A percentile compares a stretch with the other conserved stretches of the same genome.
Conservation (phyloP, 2,888 invertebrate species). For the Agrotis puta region DNA sequence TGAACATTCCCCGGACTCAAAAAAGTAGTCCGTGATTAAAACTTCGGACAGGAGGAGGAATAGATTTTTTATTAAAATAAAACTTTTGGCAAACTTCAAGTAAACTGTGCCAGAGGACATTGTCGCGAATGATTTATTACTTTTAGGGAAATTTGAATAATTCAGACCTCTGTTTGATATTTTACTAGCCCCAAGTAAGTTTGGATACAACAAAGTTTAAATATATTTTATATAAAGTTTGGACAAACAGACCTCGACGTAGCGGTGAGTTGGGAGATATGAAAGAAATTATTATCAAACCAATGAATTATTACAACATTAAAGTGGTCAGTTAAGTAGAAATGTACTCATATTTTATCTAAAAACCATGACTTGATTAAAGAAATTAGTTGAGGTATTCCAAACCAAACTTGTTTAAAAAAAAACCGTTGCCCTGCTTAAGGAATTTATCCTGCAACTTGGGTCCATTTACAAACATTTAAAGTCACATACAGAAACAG, state of each 20-base stretch:
- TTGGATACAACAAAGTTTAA: slow-evolving; percentile 43
- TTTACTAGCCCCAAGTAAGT: slow-evolving; percentile 44
- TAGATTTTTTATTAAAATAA: slow-evolving; percentile 55
- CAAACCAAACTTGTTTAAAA: no score
- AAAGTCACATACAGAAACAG: no score
- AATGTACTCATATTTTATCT: background rate
- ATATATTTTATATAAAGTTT: slow-evolving; percentile 41
- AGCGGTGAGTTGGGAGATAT: background rate
- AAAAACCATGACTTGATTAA: background rate
- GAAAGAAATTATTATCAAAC: background rate
- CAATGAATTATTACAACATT: background rate
- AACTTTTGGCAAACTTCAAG: slow-evolving; percentile 61
- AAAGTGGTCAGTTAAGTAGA: background rate
- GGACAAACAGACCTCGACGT: slow-evolving; percentile 3
- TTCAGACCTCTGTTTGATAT: slow-evolving; percentile 50
- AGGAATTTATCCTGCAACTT: no score
- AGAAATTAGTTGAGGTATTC: no score
- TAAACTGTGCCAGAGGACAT: slow-evolving; percentile 52
- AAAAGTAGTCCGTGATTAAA: slow-evolving; percentile 40
- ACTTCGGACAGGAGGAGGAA: slow-evolving; percentile 23
- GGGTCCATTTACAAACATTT: no score
- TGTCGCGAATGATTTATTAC: slow-evolving; percentile 71
- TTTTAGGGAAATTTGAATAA: slow-evolving; percentile 52
- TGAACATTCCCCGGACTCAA: slow-evolving; percentile 25
- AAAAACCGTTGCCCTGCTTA: no score